Conservation (phyloP, 1,140 invertebrate genomes). For the Camponotus floridanus region DNA sequence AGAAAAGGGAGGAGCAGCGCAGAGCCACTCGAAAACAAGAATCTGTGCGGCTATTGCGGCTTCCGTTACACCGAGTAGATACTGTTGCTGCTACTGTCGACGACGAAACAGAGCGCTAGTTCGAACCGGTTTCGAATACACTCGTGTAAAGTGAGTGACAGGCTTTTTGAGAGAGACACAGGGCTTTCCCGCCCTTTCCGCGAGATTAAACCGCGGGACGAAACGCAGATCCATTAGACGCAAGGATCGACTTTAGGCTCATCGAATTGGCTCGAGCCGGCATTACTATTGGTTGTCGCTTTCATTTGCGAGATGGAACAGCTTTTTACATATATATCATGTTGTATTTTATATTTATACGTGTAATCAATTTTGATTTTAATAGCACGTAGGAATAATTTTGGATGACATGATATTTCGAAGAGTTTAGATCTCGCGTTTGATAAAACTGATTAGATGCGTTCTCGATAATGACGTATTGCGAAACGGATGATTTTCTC, state of each 20-base stretch:
- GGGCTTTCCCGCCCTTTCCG: conserved; percentile 61
- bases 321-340: background rate
- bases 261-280: background rate
- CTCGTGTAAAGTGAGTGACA: conserved; percentile 72
- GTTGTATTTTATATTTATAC: background rate
- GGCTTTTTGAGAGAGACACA: conserved; percentile 64
- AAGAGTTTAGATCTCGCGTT: conserved; percentile 16
- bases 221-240: conserved; percentile 60
- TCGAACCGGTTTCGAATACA: conserved; percentile 70
- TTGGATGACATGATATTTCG: background rate
- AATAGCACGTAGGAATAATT: background rate
- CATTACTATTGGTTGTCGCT: background rate
- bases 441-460: conserved; percentile 7
- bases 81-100: conserved; percentile 38
- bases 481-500: conserved; percentile 38
- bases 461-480: conserved; percentile 38
- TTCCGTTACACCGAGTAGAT: conserved; percentile 73
- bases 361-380: background rate
- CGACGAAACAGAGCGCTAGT: conserved; percentile 57
- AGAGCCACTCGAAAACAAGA: conserved; percentile 73
- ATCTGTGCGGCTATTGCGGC: conserved; percentile 76
- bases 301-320: background rate
- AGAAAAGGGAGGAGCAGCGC: conserved; percentile 59
- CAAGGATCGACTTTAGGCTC: background rate
- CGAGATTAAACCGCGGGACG: conserved; percentile 61